Evolutionary conservation across 2,113 vertebrate genomes (phyloP).

Genomic region (Tragulus kanchil): DNA sequence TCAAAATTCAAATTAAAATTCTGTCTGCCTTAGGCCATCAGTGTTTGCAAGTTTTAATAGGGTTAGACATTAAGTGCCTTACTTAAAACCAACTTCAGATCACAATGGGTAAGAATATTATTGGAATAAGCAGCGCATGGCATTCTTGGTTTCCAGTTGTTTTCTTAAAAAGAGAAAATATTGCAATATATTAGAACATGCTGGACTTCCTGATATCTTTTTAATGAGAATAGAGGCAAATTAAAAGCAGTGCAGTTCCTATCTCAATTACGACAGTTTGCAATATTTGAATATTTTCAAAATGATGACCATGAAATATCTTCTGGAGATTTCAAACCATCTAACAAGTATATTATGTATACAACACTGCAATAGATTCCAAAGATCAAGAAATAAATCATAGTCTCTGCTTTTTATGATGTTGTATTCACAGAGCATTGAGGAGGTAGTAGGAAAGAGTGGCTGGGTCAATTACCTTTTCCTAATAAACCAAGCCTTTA

Average conservation of each 20-base stretch:
- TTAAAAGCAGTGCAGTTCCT: background rate
- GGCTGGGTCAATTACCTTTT: background rate
- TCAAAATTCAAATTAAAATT: slow-evolving; percentile 78
- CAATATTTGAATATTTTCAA: background rate
- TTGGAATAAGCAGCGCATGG: background rate
- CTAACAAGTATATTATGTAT: background rate
- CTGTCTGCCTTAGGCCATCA: slow-evolving; percentile 70
- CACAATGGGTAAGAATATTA: slow-evolving; percentile 58
- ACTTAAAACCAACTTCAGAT: slow-evolving; percentile 77
- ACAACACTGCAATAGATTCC: background rate
- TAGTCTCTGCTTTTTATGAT: background rate
- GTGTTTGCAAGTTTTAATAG: slow-evolving; percentile 79
- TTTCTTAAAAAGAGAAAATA: background rate
- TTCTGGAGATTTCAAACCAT: background rate
- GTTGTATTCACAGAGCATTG: background rate
- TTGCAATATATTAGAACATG: background rate
- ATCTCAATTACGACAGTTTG: background rate
- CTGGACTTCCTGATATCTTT: background rate
- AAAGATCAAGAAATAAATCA: background rate
- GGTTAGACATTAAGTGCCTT: slow-evolving; percentile 82
- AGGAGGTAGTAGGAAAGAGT: accelerated
- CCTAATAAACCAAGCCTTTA: background rate
- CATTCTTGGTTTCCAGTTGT: background rate
- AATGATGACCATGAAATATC: background rate
- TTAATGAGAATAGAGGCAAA: background rate